These are phyloP conservation scores for Liposcelis brunnea DNA, from an alignment of 2,888 invertebrate genomes.

Conservation along the genomic window DNA sequence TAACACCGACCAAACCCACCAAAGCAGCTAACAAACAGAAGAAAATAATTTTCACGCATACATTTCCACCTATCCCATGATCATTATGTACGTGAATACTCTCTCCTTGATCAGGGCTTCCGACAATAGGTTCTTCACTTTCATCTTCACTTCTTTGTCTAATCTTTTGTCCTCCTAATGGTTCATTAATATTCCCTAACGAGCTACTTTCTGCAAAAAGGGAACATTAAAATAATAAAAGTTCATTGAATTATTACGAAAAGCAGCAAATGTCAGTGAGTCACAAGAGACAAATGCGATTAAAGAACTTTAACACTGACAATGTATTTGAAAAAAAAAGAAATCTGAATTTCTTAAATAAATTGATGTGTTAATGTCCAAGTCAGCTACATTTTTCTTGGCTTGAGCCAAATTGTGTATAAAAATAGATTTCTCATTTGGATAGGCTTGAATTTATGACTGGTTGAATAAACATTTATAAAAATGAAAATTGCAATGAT, in stretches of 20 bases:
- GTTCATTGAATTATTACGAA: neutral
- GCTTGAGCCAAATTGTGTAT: no score
- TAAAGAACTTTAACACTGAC: no score
- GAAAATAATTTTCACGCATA: conserved; percentile 70
- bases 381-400: no score
- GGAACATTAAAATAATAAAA: conserved; percentile 1
- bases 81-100: conserved; percentile 64
- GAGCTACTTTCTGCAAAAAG: conserved; percentile 12
- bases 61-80: conserved; percentile 60
- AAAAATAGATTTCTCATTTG: no score
- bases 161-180: neutral
- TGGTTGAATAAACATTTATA: no score
- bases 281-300: conserved; percentile 2
- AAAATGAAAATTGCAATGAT: no score
- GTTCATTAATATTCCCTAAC: conserved; percentile 8
- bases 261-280: conserved; percentile 8
- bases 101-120: conserved; percentile 30
- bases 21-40: conserved; percentile 55
- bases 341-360: no score
- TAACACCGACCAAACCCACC: conserved; percentile 53
- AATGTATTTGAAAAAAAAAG: no score
- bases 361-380: no score
- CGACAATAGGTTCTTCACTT: conserved; percentile 20
- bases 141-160: conserved; percentile 23
- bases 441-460: no score